Conservation (phyloP, 2,113 vertebrate species). For the Camelus bactrianus region DNA sequence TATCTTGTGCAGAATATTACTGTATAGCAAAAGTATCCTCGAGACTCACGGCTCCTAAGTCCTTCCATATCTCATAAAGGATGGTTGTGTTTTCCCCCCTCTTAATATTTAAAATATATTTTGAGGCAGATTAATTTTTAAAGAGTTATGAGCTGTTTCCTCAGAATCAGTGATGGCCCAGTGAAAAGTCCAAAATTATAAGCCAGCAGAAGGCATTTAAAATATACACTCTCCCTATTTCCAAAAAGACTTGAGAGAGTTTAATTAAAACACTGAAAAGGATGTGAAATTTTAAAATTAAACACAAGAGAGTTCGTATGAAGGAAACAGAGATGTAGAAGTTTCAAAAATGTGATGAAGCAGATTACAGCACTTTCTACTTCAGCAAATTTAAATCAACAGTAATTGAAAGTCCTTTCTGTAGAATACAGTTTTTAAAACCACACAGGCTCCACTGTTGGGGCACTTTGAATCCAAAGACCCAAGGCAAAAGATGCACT, state of each 20-base stretch:
- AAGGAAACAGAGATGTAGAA: background rate
- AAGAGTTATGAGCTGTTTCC: background rate
- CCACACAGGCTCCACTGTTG: background rate
- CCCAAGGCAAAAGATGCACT: background rate
- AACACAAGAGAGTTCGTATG: background rate
- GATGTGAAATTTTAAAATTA: slow-evolving; percentile 41
- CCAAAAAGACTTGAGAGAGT: background rate
- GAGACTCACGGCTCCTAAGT: background rate
- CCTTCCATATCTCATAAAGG: background rate
- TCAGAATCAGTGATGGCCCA: background rate
- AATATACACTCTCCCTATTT: background rate
- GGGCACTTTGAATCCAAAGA: background rate
- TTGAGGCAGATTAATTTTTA: slow-evolving; percentile 21
- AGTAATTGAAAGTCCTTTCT: background rate
- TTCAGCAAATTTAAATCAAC: background rate
- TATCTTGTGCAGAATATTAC: slow-evolving; percentile 13
- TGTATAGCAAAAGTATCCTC: background rate
- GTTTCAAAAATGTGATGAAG: background rate
- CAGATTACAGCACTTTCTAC: background rate
- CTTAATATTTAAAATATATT: slow-evolving; percentile 31
- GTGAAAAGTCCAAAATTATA: background rate
- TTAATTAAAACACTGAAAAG: slow-evolving; percentile 42
- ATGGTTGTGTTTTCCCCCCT: background rate
- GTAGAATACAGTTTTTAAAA: background rate
- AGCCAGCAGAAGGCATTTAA: slow-evolving; percentile 22